Percentiles rank a stretch among this genome's conserved stretches.
These are phyloP conservation scores for Phortica okadai DNA, from an alignment of 2,888 invertebrate genomes.

Conservation along the genomic window DNA sequence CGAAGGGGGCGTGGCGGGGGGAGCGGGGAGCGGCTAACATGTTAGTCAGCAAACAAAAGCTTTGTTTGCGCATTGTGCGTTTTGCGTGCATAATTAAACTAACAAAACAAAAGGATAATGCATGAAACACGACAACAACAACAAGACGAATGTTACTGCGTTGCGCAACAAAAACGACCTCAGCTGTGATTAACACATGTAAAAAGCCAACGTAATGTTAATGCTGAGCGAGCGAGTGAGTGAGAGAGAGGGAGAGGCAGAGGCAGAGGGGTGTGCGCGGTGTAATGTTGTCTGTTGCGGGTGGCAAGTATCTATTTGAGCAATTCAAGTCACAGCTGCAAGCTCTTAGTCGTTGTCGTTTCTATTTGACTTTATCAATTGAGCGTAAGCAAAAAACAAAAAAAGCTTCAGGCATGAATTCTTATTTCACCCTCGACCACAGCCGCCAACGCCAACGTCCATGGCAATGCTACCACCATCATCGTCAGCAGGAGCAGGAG, in stretches of 20 bases:
- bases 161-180: slow-evolving; percentile 53
- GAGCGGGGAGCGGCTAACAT: not conserved
- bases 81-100: slow-evolving; percentile 53
- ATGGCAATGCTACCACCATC: no score
- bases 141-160: no score
- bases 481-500: no score
- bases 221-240: slow-evolving; percentile 24
- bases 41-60: not conserved
- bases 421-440: not conserved
- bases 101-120: slow-evolving; percentile 53
- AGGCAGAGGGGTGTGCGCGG: slow-evolving; percentile 14
- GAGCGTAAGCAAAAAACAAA: slow-evolving; percentile 65
- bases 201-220: slow-evolving; percentile 51
- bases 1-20: not conserved
- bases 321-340: slow-evolving; percentile 23
- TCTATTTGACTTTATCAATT: slow-evolving; percentile 73
- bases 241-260: slow-evolving; percentile 37
- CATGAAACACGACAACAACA: slow-evolving; percentile 47
- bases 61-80: slow-evolving; percentile 32
- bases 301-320: not conserved
- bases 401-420: slow-evolving; percentile 7
- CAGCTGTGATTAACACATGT: slow-evolving; percentile 71
- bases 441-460: no score
- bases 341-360: slow-evolving; percentile 30
- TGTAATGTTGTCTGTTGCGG: slow-evolving; percentile 48